Evolutionary conservation across 2,113 vertebrate species (phyloP), one percentile per base, ranked within the genome.

Genomic region (Acrocephalus kingi): DNA sequence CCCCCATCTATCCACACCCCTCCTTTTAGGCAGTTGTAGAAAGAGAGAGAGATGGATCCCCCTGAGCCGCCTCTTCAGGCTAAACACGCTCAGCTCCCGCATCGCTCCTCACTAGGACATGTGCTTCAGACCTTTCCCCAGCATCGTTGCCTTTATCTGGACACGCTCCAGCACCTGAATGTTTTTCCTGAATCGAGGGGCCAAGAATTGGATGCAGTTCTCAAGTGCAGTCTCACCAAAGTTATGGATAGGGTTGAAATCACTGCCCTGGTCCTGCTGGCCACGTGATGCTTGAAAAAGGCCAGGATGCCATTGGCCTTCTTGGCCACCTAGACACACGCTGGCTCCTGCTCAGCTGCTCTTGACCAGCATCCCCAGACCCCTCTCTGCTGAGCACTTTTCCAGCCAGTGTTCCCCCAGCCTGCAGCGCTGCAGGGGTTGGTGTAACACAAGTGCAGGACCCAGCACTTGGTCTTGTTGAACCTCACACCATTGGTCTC

Each of bases 41-140:
- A 35, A 19, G 25, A 2, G 9, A 23, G 18, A 9, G 9, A 23
- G 18, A 9, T 0, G 52, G 23, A 8, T 5, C 2, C 4, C 8
- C 22, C 18, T 9, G 33, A n/a, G 28, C 19, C 8, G 4, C 45
- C 22, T 51, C 10, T 46, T 30, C 45, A 24, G 33, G 33, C 23
- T 39, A 7, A 61, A 61, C 39, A 39, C 27, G 4, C 31, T 3
- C 59, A 31, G 58, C 67, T 71, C 22, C 51, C 31, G 1, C 22
- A 59, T 37, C 2, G 6, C 61, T 67, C 28, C 46, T 28, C 19
- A n/a, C 19, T 39, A 21, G 37, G 23, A 14, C 9, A 4, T 6
- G 45, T 2, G 15, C 6, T 52, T 37, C 87, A 21, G 33, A 39
- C 23, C 18, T 8, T 52, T 45, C 61, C 13, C 11, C 54, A 20